Conservation (phyloP, 1,140 invertebrate genomes). For the Drosophila albomicans region DNA sequence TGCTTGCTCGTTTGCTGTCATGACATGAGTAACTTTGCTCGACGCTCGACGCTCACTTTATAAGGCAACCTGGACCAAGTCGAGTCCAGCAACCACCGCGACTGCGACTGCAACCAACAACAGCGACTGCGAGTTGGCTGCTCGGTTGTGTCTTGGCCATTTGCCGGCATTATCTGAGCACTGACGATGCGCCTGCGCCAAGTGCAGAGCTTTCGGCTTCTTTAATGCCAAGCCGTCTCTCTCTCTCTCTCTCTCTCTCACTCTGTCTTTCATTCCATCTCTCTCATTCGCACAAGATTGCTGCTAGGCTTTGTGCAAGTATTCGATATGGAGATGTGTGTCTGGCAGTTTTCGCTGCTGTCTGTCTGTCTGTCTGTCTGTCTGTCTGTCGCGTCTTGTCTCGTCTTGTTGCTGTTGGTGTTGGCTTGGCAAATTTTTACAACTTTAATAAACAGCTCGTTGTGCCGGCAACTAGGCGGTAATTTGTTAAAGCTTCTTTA, state of each 20-base stretch:
- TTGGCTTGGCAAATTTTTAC: slow-evolving; percentile 79
- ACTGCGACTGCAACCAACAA: background rate
- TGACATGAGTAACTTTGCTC: slow-evolving; percentile 81
- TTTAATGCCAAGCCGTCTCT: slow-evolving; percentile 57
- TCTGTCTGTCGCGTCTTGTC: background rate
- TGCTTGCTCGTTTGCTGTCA: slow-evolving; percentile 82
- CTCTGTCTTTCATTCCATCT: background rate
- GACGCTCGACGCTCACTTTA: slow-evolving; percentile 63
- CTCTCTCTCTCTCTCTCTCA: slow-evolving; percentile 6
- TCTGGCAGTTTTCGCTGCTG: slow-evolving; percentile 24
- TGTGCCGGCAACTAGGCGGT: slow-evolving; percentile 76
- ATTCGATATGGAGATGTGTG: slow-evolving; percentile 48
- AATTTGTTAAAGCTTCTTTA: slow-evolving; percentile 85
- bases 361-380: background rate
- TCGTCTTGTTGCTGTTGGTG: slow-evolving; percentile 44
- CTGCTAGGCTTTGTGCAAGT: slow-evolving; percentile 54
- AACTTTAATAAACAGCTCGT: slow-evolving; percentile 64
- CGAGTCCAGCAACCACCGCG: background rate
- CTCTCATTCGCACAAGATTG: slow-evolving; percentile 52
- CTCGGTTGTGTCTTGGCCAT: slow-evolving; percentile 2
- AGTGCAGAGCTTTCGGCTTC: slow-evolving; percentile 59
- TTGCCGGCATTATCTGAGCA: slow-evolving; percentile 19
- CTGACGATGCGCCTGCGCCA: slow-evolving; percentile 49
- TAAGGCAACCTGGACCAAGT: slow-evolving; percentile 52
- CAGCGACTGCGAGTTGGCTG: background rate